phyloP scores from a whole-genome alignment of 2,797 vertebrate genomes.

The Sebastolobus alascanus region DNA sequence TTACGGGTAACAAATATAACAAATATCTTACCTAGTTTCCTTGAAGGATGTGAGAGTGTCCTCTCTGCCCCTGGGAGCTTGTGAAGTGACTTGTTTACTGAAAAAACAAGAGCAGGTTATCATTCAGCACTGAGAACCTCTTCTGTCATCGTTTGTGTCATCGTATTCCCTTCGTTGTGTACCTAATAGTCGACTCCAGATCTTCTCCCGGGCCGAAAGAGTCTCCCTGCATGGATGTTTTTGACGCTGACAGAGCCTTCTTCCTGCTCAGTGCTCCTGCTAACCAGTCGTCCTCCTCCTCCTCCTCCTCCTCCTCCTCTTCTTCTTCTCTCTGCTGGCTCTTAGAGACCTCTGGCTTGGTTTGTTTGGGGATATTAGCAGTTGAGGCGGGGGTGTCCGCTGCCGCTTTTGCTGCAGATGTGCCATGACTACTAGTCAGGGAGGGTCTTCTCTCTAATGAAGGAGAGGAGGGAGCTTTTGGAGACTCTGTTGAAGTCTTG shows the following conservation, averaged over 20 bases:
- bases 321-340: slow-evolving; percentile 55
- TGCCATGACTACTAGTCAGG: slow-evolving; percentile 22
- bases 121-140: slow-evolving; percentile 1
- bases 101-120: slow-evolving; percentile 39
- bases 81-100: slow-evolving; percentile 72
- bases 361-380: slow-evolving; percentile 34
- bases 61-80: slow-evolving; percentile 51
- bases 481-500: slow-evolving; percentile 21
- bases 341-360: slow-evolving; percentile 47
- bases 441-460: slow-evolving; percentile 42
- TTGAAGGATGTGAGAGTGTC: slow-evolving; percentile 27
- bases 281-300: slow-evolving; percentile 86
- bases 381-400: slow-evolving; percentile 24
- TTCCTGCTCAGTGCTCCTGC: slow-evolving; percentile 83
- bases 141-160: neutral
- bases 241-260: slow-evolving; percentile 72
- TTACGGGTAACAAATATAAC: neutral
- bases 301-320: slow-evolving; percentile 69
- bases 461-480: slow-evolving; percentile 56
- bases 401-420: slow-evolving; percentile 43
- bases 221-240: slow-evolving; percentile 61
- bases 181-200: slow-evolving; percentile 66
- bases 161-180: neutral
- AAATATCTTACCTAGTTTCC: slow-evolving; percentile 70
- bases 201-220: slow-evolving; percentile 39